These are phyloP conservation scores for Prochilodus magdalenae DNA, from an alignment of 2,113 vertebrate species.

Conservation along the genomic window DNA sequence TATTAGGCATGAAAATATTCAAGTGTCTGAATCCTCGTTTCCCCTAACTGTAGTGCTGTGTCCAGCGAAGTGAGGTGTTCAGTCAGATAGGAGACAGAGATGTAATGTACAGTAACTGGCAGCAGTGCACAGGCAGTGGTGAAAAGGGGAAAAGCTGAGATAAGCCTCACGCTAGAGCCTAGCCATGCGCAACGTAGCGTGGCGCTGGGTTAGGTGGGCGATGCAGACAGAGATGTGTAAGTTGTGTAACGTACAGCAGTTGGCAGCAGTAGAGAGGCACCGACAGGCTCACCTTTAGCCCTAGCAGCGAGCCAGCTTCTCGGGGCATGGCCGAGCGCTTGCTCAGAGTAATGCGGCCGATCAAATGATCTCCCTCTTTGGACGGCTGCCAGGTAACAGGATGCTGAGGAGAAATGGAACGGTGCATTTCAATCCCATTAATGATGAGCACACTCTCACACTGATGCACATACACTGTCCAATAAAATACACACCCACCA, in stretches of 20 bases:
- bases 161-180: background rate
- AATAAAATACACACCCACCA: conserved; percentile 13
- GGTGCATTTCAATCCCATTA: conserved; percentile 25
- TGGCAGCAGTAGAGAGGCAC: background rate
- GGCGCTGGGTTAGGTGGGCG: background rate
- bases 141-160: background rate
- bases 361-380: conserved; percentile 97
- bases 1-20: no score
- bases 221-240: background rate
- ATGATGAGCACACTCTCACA: conserved; percentile 18
- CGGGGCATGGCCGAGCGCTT: conserved; percentile 96
- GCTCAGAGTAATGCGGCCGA: conserved; percentile 96
- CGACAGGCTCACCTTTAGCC: conserved; percentile 87
- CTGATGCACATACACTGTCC: conserved; percentile 3
- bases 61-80: background rate
- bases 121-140: background rate
- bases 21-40: no score
- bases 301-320: conserved; percentile 93
- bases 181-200: background rate
- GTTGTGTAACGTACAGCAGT: conserved; percentile 13
- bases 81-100: background rate
- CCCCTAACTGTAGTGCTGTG: background rate
- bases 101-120: background rate
- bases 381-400: conserved; percentile 98
- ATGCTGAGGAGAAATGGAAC: conserved; percentile 78